These are phyloP conservation scores for Philotrypesis tridentata DNA, from an alignment of 1,140 invertebrate species.

Conservation along the genomic window DNA sequence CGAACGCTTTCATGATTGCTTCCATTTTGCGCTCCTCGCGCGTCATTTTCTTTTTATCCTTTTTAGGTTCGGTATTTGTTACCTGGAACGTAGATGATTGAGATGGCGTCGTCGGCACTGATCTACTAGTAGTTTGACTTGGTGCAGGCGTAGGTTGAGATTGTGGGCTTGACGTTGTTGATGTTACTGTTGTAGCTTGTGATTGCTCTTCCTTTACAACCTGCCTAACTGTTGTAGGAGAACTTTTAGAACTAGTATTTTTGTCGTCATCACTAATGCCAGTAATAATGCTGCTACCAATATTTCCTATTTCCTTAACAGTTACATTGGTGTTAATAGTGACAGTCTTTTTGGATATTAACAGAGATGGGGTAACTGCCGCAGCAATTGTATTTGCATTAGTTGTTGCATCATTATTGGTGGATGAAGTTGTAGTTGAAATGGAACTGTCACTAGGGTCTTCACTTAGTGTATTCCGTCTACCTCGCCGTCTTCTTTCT, in stretches of 20 bases:
- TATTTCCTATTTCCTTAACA: background rate
- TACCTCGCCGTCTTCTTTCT: slow-evolving; percentile 67
- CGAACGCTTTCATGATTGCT: slow-evolving; percentile 95
- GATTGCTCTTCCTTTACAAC: slow-evolving; percentile 52
- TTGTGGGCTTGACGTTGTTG: background rate
- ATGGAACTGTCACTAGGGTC: slow-evolving; percentile 55
- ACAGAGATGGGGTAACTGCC: slow-evolving; percentile 50
- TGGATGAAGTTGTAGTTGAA: background rate
- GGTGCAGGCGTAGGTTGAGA: background rate
- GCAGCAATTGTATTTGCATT: background rate
- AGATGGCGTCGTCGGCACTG: background rate
- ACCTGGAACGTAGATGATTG: slow-evolving; percentile 16
- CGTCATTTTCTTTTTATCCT: slow-evolving; percentile 81
- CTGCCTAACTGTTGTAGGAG: slow-evolving; percentile 55
- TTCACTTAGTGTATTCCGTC: slow-evolving; percentile 64
- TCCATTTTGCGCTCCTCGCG: slow-evolving; percentile 97
- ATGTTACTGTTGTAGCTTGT: slow-evolving; percentile 48
- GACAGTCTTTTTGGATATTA: slow-evolving; percentile 36
- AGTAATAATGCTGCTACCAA: slow-evolving; percentile 11
- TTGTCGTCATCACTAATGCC: slow-evolving; percentile 5
- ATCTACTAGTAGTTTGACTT: background rate
- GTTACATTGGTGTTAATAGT: background rate
- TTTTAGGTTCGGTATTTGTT: slow-evolving; percentile 56
- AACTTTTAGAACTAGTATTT: slow-evolving; percentile 38
- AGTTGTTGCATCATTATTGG: background rate